phyloP scores from a whole-genome alignment of 2,888 invertebrate genomes.

The Ceraclea dissimilis region DNA sequence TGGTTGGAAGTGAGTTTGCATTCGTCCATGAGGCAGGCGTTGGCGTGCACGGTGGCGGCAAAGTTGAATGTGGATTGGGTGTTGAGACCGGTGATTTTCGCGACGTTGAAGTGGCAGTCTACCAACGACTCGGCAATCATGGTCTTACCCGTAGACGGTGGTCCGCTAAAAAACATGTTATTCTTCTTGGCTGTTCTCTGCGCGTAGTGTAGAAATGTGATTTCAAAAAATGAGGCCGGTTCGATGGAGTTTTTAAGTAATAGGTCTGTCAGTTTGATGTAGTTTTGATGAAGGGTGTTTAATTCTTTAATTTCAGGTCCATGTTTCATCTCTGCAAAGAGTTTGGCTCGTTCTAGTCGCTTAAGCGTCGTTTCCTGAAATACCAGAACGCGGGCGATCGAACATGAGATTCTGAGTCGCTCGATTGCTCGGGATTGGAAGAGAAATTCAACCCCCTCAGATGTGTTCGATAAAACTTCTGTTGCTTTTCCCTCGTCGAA shows the following conservation, averaged over 20 bases:
- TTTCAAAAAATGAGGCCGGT: too few species aligned
- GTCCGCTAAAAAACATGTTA: constrained; percentile 13
- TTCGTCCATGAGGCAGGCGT: constrained; percentile 17
- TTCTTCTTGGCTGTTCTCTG: constrained; percentile 8
- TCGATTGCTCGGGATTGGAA: constrained; percentile 18
- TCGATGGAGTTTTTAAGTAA: too few species aligned
- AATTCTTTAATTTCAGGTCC: too few species aligned
- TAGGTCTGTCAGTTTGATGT: too few species aligned
- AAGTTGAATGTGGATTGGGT: constrained; percentile 20
- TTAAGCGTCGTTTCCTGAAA: constrained; percentile 17
- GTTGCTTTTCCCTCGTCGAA: constrained; percentile 19
- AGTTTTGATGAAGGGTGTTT: too few species aligned
- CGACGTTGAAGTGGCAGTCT: constrained; percentile 25
- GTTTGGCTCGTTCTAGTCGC: too few species aligned
- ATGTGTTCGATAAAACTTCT: constrained; percentile 12
- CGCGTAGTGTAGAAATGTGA: too few species aligned
- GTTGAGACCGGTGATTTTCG: constrained; percentile 27
- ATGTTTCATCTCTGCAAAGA: too few species aligned
- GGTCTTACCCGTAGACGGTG: constrained; percentile 14
- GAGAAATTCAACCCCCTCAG: constrained; percentile 19
- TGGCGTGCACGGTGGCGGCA: constrained; percentile 2
- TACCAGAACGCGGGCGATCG: constrained; percentile 23
- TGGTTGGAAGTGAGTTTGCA: constrained; percentile 21
- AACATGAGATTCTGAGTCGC: constrained; percentile 13
- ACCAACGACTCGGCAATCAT: constrained; percentile 13